phyloP scores from a whole-genome alignment of 2,113 vertebrate genomes.

The Rostratula benghalensis region DNA sequence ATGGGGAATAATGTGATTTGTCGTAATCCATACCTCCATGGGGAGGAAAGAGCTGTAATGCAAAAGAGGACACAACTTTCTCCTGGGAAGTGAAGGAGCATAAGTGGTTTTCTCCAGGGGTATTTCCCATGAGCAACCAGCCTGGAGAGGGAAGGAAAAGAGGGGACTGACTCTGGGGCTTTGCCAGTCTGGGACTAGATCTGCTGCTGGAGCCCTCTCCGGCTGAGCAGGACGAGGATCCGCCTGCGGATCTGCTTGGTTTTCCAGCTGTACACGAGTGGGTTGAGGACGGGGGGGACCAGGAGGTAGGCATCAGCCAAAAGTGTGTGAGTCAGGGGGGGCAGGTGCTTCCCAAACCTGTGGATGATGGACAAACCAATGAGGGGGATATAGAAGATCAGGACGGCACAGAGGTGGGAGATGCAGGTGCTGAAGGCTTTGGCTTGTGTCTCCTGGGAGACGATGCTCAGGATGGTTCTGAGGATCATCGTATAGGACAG shows the following conservation, averaged over 20 bases:
- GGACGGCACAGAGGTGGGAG: slow-evolving; percentile 46
- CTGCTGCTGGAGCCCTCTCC: not conserved
- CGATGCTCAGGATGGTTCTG: not conserved
- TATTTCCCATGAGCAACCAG: not conserved
- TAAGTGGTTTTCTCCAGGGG: not conserved
- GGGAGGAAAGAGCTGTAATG: not conserved
- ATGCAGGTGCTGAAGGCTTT: slow-evolving; percentile 8
- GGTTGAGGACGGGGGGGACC: slow-evolving; percentile 21
- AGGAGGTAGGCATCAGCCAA: slow-evolving; percentile 46
- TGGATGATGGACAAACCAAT: slow-evolving; percentile 27
- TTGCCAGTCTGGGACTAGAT: not conserved
- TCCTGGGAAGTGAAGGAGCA: not conserved
- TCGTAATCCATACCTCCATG: not conserved
- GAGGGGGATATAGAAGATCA: slow-evolving; percentile 36
- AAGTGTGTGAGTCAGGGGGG: not conserved
- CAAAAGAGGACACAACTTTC: not conserved
- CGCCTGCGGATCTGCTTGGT: not conserved
- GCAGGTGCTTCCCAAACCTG: slow-evolving; percentile 11
- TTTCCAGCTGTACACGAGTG: slow-evolving; percentile 43
- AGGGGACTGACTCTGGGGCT: not conserved
- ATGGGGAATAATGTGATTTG: too few relatives aligned
- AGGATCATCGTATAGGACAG: slow-evolving; percentile 34
- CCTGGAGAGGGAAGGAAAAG: not conserved
- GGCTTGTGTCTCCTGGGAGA: not conserved
- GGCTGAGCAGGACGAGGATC: not conserved